Conservation (phyloP, 2,797 vertebrate genomes). For the Halcyon badia region DNA sequence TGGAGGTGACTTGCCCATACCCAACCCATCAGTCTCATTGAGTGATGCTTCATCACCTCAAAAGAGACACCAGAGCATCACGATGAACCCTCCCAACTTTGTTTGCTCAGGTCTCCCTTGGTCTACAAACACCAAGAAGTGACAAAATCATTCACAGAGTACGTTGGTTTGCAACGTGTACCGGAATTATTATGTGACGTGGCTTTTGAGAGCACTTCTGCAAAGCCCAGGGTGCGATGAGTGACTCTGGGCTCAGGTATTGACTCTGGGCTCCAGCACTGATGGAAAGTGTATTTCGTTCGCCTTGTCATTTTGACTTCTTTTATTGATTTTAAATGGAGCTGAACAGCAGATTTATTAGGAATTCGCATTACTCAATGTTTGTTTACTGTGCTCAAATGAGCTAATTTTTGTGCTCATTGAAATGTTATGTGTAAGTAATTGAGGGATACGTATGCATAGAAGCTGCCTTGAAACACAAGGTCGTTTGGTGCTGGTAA, state of each 20-base stretch:
- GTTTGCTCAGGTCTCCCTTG: not conserved
- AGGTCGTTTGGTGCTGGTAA: rapidly evolving
- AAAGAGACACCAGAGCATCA: not conserved
- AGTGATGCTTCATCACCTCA: rapidly evolving
- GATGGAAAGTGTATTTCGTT: not conserved
- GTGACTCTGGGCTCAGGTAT: not conserved
- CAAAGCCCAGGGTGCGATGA: rapidly evolving
- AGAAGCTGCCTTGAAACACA: not conserved
- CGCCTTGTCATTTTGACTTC: not conserved
- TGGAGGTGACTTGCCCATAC: not conserved
- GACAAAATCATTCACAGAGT: not conserved
- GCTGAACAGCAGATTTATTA: not conserved
- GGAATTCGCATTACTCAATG: not conserved
- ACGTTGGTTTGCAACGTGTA: rapidly evolving
- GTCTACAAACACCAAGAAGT: not conserved
- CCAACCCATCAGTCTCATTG: rapidly evolving
- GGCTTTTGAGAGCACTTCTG: not conserved
- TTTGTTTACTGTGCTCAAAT: not conserved
- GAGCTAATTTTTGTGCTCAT: not conserved
- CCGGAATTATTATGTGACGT: not conserved
- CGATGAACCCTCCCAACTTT: not conserved
- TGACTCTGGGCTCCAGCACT: not conserved
- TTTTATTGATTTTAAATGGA: not conserved
- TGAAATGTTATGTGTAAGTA: not conserved
- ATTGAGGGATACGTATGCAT: not conserved